phyloP scores from a whole-genome alignment of 1,140 invertebrate species.

The Cylas formicarius region DNA sequence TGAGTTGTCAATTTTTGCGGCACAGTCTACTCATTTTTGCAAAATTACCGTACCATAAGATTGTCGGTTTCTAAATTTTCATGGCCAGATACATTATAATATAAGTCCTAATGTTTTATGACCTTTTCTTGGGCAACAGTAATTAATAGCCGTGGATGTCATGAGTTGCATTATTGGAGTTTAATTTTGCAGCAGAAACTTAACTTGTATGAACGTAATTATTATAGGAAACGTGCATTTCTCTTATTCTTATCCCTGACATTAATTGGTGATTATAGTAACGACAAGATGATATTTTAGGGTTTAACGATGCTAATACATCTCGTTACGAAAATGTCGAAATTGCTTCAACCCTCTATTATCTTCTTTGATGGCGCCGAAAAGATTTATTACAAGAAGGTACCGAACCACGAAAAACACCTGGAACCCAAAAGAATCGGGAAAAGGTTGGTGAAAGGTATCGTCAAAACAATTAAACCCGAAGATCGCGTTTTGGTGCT shows the following conservation, averaged over 20 bases:
- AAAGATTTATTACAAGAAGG: slow-evolving; percentile 75
- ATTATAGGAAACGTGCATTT: background rate
- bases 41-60: too few species aligned
- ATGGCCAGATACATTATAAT: too few species aligned
- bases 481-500: slow-evolving; percentile 58
- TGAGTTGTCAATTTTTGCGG: too few species aligned
- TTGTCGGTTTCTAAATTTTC: too few species aligned
- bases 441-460: slow-evolving; percentile 57
- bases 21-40: too few species aligned
- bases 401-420: slow-evolving; percentile 49
- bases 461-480: slow-evolving; percentile 55
- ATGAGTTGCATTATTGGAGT: too few species aligned
- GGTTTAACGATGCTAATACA: slow-evolving; percentile 42
- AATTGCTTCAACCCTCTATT: slow-evolving; percentile 69
- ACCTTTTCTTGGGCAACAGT: too few species aligned
- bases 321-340: slow-evolving; percentile 47
- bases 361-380: slow-evolving; percentile 77
- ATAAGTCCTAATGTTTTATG: too few species aligned
- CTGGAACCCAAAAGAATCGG: slow-evolving; percentile 55
- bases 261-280: too few species aligned
- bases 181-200: too few species aligned
- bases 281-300: too few species aligned
- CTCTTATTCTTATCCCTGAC: background rate
- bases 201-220: background rate
- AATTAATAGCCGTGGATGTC: too few species aligned